These are phyloP conservation scores for Carapus acus DNA, from an alignment of 2,797 vertebrate species.

Conservation along the genomic window DNA sequence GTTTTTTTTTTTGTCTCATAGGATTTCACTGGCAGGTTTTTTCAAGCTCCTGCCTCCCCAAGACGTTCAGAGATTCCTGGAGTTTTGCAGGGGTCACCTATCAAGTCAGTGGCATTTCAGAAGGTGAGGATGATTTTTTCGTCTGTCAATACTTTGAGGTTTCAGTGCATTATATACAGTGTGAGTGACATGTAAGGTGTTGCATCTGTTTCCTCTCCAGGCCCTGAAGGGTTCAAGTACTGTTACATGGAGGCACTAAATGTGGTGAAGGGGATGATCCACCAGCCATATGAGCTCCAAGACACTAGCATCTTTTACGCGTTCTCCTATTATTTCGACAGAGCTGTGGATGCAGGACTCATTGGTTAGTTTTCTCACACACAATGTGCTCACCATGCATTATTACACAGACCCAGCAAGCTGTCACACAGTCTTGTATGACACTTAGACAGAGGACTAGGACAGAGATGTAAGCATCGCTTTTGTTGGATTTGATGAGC, in stretches of 20 bases:
- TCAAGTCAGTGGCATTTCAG: constrained; percentile 80
- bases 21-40: constrained; percentile 73
- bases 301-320: constrained; percentile 82
- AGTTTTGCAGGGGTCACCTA: constrained; percentile 87
- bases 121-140: constrained; percentile 67
- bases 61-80: constrained; percentile 81
- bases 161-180: no score
- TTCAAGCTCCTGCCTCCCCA: constrained; percentile 87
- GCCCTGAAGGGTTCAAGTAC: constrained; percentile 78
- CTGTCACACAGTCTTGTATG: constrained; percentile 32
- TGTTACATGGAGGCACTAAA: constrained; percentile 87
- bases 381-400: constrained; percentile 11
- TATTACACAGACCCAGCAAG: constrained; percentile 47
- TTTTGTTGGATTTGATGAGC: constrained; percentile 50
- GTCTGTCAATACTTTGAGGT: no score
- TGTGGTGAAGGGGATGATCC: constrained; percentile 83
- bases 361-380: constrained; percentile 75
- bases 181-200: constrained; percentile 1
- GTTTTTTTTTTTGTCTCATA: constrained; percentile 25
- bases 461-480: constrained; percentile 55
- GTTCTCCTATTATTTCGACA: constrained; percentile 96
- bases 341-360: constrained; percentile 85
- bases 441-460: constrained; percentile 39
- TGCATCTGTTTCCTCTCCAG: constrained; percentile 60
- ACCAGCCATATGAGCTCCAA: constrained; percentile 80